Percentiles rank a stretch among this genome's conserved stretches.
Evolutionary conservation across 2,888 invertebrate genomes (phyloP).

Genomic region (Thereva nobilitata): DNA sequence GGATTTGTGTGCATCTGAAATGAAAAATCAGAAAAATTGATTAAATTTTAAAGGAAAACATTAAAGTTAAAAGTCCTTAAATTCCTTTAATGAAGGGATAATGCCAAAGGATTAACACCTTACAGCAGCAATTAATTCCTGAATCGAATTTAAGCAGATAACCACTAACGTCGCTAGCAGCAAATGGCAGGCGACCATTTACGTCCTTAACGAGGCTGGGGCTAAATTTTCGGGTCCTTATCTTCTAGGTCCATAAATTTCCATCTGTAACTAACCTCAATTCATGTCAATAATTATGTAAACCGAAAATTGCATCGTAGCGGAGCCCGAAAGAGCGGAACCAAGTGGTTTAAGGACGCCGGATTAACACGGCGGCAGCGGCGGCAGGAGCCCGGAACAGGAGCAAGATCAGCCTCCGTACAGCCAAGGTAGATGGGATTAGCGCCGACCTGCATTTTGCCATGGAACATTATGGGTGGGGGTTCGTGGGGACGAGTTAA

Average conservation of each 20-base stretch:
- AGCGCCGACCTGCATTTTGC: neutral
- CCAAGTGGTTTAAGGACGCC: neutral
- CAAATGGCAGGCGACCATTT: neutral
- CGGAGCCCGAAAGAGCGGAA: neutral
- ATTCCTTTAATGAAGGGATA: too few species aligned
- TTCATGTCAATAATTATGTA: conserved; percentile 34
- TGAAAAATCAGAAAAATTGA: conserved; percentile 23
- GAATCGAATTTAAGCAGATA: too few species aligned
- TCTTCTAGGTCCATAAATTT: conserved; percentile 28
- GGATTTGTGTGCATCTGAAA: conserved; percentile 61
- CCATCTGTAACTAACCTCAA: conserved; percentile 34
- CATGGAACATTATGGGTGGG: too few species aligned
- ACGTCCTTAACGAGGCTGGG: conserved; percentile 4
- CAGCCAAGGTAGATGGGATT: neutral
- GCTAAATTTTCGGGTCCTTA: conserved; percentile 12
- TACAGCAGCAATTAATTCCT: too few species aligned
- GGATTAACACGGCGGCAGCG: neutral
- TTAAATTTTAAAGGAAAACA: conserved; percentile 1
- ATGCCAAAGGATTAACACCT: too few species aligned
- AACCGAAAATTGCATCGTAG: conserved; percentile 18
- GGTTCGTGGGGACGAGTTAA: conserved; percentile 7
- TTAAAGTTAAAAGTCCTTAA: neutral
- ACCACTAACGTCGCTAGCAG: neutral
- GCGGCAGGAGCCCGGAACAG: neutral
- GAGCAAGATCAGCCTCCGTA: neutral